Base-by-base conservation (phyloP, 2,797 vertebrate genomes). In the Channa striata region DNA sequence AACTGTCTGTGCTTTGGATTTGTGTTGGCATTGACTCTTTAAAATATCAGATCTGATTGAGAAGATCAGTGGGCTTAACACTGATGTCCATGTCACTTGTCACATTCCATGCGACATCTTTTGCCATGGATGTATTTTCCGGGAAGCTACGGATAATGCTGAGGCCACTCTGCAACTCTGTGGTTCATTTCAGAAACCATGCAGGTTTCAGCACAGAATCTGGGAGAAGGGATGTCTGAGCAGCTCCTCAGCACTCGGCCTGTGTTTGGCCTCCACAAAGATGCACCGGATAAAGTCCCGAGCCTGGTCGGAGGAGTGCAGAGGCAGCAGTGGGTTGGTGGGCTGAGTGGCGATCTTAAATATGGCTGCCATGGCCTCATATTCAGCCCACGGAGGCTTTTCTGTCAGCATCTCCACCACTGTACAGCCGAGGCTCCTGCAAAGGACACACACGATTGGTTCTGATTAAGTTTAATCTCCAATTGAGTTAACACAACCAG, bases 321-420 rank as follows among this genome's bases (percentile, higher is more conserved):
- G 92, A 21, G 97, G 97, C 20, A 99, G 94, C 86, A 96, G 91
- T 19, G 98, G 98, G 83, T 98, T 98, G 63, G 98, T 99, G 34
- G 97, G 98, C 80, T 99, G 98, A 1, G 97, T 99, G 88, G 97
- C 97, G 2, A 99, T 99, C 92, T 99, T 99, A 92, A 99, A 99
- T 81, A 99, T 99, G 75, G 98, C 98, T 0, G 98, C 98, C 98
- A 99, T 99, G 81, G 98, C 98, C 88, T 99, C 98, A 47, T 94
- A 99, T 85, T 99, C 98, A 11, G 98, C 97, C 97, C 97, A 99
- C 0, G 97, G 98, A 16, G 98, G 98, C 71, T 99, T 99, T 88
- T 99, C 97, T 0, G 97, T 99, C 91, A 99, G 91, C 97, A 99
- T 99, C 89, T 99, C 97, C 76, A 99, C 98, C 86, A 99, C 97